Evolutionary conservation across 23 tunicate genomes (phyloP).

Genomic region (Pegea sp.): DNA sequence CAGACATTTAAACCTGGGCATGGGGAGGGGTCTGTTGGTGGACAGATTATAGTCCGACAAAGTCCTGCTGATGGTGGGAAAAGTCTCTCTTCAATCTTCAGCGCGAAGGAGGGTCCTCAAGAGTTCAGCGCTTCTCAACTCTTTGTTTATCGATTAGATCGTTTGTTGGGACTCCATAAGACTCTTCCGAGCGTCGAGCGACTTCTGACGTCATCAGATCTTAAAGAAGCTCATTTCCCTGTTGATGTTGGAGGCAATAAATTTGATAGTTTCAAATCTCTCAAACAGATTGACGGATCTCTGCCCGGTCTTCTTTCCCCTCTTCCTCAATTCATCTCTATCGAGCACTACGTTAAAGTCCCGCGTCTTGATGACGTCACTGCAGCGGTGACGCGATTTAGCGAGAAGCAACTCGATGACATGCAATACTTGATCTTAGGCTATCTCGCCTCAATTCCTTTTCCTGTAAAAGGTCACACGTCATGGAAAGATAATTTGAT

Average conservation of each 20-base stretch:
- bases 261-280: conserved; percentile 52
- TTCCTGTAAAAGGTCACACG: conserved; percentile 63
- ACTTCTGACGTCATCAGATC: conserved; percentile 17
- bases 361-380: conserved; percentile 50
- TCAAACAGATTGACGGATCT: conserved; percentile 58
- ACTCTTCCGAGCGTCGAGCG: conserved; percentile 54
- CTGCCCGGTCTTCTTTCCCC: conserved; percentile 28
- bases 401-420: conserved; percentile 53
- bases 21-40: conserved; percentile 64
- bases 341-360: conserved; percentile 61
- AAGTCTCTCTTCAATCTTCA: conserved; percentile 18
- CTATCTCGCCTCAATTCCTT: conserved; percentile 46
- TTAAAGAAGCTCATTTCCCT: conserved; percentile 68
- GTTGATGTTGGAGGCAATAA: conserved; percentile 86
- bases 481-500: conserved; percentile 31
- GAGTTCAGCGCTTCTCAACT: conserved; percentile 54
- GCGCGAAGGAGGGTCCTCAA: conserved; percentile 70
- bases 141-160: conserved; percentile 42
- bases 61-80: conserved; percentile 1
- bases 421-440: conserved; percentile 65
- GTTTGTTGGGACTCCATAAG: conserved; percentile 65
- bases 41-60: conserved; percentile 47
- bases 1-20: conserved; percentile 50
- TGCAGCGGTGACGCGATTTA: conserved; percentile 77
- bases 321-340: conserved; percentile 11